A percentile compares a stretch with the other conserved stretches of the same genome.
Evolutionary conservation across 1,140 invertebrate species (phyloP).

Genomic region (Aphis craccivora): DNA sequence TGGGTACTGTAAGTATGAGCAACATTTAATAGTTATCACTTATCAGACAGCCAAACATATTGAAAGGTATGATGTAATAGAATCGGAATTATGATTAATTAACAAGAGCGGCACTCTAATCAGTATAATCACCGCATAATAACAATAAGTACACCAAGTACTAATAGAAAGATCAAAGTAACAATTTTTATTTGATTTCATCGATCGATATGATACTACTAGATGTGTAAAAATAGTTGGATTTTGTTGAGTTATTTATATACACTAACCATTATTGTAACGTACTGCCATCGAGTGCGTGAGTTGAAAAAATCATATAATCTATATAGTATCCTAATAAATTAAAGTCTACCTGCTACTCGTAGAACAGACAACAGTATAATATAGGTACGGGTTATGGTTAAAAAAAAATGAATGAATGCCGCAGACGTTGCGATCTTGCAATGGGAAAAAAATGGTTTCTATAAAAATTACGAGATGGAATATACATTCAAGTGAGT

Average conservation of each 20-base stretch:
- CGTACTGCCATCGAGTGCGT: neutral
- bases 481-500: too few relatives aligned
- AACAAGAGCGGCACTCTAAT: neutral
- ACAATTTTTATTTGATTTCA: neutral
- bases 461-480: too few relatives aligned
- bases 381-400: neutral
- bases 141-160: neutral
- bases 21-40: neutral
- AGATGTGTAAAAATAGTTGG: neutral
- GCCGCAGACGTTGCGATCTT: neutral
- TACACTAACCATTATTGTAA: neutral
- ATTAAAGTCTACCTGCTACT: neutral
- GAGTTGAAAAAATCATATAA: neutral
- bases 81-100: neutral
- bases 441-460: too few relatives aligned
- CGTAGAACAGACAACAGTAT: neutral
- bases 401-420: neutral
- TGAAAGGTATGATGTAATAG: neutral
- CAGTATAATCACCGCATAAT: neutral
- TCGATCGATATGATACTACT: neutral
- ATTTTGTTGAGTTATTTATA: neutral
- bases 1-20: too few relatives aligned
- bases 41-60: neutral
- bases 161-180: neutral
- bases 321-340: too few relatives aligned